Evolutionary conservation across 2,888 invertebrate genomes (phyloP).

Genomic region (Andrena hattorfiana): DNA sequence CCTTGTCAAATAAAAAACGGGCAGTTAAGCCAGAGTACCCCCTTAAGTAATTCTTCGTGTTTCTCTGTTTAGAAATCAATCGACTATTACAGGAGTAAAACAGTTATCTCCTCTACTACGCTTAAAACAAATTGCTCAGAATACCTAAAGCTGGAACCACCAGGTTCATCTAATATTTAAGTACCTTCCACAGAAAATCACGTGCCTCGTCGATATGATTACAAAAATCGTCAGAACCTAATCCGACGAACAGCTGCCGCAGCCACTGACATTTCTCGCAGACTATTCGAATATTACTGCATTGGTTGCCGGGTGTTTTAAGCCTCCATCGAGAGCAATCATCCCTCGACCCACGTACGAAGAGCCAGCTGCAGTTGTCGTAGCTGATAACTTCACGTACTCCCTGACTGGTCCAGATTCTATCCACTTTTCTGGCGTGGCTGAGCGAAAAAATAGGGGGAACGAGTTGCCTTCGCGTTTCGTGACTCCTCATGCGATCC

Average conservation of each 20-base stretch:
- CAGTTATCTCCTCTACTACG: no score
- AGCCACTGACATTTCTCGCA: neutral
- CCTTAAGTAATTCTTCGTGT: no score
- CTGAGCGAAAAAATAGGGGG: constrained; percentile 21
- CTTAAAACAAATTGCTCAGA: no score
- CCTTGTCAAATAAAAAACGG: no score
- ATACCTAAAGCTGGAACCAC: no score
- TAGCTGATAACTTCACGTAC: constrained; percentile 48
- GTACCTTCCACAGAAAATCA: no score
- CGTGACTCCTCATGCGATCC: constrained; percentile 37
- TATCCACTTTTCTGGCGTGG: constrained; percentile 20
- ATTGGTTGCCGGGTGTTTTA: constrained; percentile 1
- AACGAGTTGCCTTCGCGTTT: constrained; percentile 33
- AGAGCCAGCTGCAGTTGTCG: constrained; percentile 46
- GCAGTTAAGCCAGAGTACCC: no score
- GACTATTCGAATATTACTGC: neutral
- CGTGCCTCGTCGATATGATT: neutral
- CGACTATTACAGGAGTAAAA: no score
- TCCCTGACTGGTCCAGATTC: constrained; percentile 33
- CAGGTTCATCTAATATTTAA: no score
- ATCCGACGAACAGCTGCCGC: no score
- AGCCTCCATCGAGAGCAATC: neutral
- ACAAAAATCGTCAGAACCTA: neutral
- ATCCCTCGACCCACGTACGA: constrained; percentile 8
- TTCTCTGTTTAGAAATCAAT: no score